Evolutionary conservation across 2,113 vertebrate genomes (phyloP), one percentile per base, ranked within the genome.

Genomic region (Pangasianodon hypophthalmus): DNA sequence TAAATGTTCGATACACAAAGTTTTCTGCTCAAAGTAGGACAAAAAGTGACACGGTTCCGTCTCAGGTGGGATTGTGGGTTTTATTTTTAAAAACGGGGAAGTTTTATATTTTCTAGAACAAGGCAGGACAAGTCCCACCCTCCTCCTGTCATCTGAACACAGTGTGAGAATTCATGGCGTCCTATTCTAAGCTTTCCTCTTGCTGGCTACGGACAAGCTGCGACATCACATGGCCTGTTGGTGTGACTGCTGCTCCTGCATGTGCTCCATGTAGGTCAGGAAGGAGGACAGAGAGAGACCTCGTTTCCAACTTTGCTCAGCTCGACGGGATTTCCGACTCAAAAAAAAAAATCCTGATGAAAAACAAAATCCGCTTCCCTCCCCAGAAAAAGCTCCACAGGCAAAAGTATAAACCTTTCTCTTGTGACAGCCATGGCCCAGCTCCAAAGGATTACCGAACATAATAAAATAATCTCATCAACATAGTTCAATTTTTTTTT

Each of bases 31-130:
- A 95, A 97, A 96, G 93, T 96, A 95, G 96, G 96, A 92, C 96
- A 91, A 90, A 92, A 93, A 95, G 94, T 96, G 95, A 96, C 95
- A 95, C 93, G 89, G 95, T 94, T 95, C 94, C 89, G 92, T 96
- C 95, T 96, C 96, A 96, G 94, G 95, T 96, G 96, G 94, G 91
- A 95, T 93, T 87, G 77, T 86, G 91, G 93, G 95, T 93, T 95
- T 92, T 96, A 96, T 96, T 96, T 96, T 96, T 96, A 95, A 94
- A 95, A 94, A 92, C 87, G 6, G 92, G 16, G 93, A 92, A 85
- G 83, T 89, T 89, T 89, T 64, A 4, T 44, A 26, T 69, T 91
- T 89, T 87, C 93, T 94, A 91, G 93, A 94, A 94, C 93, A 94
- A 94, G 86, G 81, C 95, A 94, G 95, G 94, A 94, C 95, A 90